Evolutionary conservation across 1,140 invertebrate species (phyloP), one percentile per base, ranked within the genome.

Genomic region (Caenorhabditis latens): DNA sequence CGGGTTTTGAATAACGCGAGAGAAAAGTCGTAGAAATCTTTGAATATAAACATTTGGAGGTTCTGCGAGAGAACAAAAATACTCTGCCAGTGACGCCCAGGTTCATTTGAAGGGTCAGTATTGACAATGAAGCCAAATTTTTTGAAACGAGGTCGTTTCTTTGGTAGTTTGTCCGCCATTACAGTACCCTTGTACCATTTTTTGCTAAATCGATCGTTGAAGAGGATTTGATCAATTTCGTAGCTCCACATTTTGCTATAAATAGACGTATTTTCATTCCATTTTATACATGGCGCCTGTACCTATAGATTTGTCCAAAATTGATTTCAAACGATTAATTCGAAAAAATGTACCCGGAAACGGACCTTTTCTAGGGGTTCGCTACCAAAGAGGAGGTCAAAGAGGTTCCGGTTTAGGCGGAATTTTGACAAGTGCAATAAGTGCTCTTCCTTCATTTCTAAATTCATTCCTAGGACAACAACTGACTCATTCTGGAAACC

Each of bases 271-370:
- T 16, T 19, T n/a, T 16, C 50, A 9, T 11, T 58, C 13, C 4
- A n/a, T 58, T 58, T 58, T 58, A 58, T 58, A 58, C 55, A 58
- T 58, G 55, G 6, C 55, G 55, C 55, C 55, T 58, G 19, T 58
- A 58, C 55, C 55, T 19, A n/a, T 58, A 58, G 55, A 58, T 58
- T 58, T 58, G n/a, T 58, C 55, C 13, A 58, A 58, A 58, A n/a
- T 58, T 58, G 55, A 58, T 58, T 58, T 58, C 55, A 58, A 58
- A n/a, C 13, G 55, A 16, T 19, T 58, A 58, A 7, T 58, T 6
- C 55, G 55, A 58, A 58, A n/a, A 58, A 58, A 58, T 58, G 55
- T 58, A 58, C 55, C 55, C 19, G 55, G 55, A n/a, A 58, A 58
- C 19, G 55, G 55, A 6, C 55, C 55, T 58, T 58, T 58, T 9